phyloP scores from a whole-genome alignment of 2,797 vertebrate species.

The Parauchenoglanis punctatus region DNA sequence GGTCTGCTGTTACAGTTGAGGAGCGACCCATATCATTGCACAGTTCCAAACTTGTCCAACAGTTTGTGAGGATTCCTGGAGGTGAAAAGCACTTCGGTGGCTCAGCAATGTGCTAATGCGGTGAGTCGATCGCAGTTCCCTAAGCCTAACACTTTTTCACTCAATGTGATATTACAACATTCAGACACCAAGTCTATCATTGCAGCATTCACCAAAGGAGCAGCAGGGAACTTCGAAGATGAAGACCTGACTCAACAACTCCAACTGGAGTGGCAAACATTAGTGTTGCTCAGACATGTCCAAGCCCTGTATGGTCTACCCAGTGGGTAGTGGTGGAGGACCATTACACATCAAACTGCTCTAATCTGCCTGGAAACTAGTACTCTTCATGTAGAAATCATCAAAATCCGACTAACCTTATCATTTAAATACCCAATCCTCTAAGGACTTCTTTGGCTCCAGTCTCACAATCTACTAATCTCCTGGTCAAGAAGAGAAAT shows the following conservation, averaged over 20 bases:
- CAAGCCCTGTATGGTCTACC: neutral
- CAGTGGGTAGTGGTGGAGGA: neutral
- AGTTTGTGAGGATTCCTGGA: neutral
- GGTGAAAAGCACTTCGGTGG: neutral
- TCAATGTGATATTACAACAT: neutral
- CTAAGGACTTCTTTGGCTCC: neutral
- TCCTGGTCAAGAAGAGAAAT: neutral
- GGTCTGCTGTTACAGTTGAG: neutral
- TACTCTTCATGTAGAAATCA: neutral
- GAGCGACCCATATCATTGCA: neutral
- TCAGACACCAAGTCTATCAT: neutral
- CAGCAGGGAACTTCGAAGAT: neutral
- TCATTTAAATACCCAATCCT: neutral
- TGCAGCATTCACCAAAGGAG: neutral
- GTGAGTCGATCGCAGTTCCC: neutral
- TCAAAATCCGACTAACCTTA: neutral
- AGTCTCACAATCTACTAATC: neutral
- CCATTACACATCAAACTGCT: neutral
- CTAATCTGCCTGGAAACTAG: neutral
- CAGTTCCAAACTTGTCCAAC: neutral
- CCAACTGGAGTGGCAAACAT: neutral
- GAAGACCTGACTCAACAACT: conserved; percentile 4
- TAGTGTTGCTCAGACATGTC: neutral
- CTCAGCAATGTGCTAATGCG: neutral
- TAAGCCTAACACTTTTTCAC: neutral